Base-by-base conservation (phyloP, 37 sponge, comb jelly and placozoan genomes). In the Mnemiopsis leidyi region DNA sequence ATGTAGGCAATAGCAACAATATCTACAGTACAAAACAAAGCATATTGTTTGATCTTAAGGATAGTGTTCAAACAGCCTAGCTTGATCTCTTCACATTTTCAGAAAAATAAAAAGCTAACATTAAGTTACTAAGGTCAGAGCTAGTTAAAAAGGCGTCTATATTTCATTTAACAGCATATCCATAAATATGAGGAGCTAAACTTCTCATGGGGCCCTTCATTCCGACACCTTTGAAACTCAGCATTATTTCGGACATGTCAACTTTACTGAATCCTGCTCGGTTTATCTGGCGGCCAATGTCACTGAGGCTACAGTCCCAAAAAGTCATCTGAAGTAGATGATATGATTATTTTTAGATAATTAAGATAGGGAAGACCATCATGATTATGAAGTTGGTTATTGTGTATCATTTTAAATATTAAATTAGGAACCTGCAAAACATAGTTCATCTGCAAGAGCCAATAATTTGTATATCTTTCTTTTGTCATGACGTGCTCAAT, bases 371-470 rank as follows among this genome's bases (percentile, higher is more conserved):
- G n/a, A n/a, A n/a, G n/a, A n/a, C n/a, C n/a, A n/a, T n/a, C n/a
- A n/a, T n/a, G n/a, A n/a, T n/a, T n/a, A n/a, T n/a, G n/a, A n/a
- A n/a, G n/a, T n/a, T n/a, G n/a, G n/a, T n/a, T n/a, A n/a, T n/a
- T n/a, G n/a, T n/a, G n/a, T n/a, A n/a, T n/a, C n/a, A n/a, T n/a
- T n/a, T n/a, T n/a, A n/a, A n/a, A n/a, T n/a, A n/a, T n/a, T n/a
- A n/a, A n/a, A 48, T 48, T 18, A 48, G 13, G 21, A 9, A 77
- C 79, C 32, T 77, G 79, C 16, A 77, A 16, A 77, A 32, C 1
- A 77, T 34, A 77, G 35, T 77, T 77, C 34, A 77, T 26, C 79
- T 77, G 79, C 2, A 36, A 77, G 16, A 77, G 16, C 79, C 79
- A 77, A 28, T 34, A 32, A 20, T 3, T 13, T 9, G 36, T 77